Percentiles rank a stretch among this genome's conserved stretches.
Conservation (phyloP, 2,113 vertebrate species). For the Agelaius phoeniceus region DNA sequence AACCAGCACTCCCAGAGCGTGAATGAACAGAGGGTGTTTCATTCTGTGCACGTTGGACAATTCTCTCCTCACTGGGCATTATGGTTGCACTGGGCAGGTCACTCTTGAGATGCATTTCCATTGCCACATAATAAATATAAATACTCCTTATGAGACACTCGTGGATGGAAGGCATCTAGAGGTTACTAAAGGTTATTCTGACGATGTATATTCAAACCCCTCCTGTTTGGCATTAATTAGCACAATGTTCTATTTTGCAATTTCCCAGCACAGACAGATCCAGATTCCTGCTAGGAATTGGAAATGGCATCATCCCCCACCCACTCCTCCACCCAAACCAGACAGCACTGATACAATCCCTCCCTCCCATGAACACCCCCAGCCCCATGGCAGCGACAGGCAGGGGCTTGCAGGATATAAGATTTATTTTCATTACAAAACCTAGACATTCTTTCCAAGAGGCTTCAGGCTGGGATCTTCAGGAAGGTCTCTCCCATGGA, state of each 20-base stretch:
- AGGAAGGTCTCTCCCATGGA: background rate
- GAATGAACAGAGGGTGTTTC: slow-evolving; percentile 29
- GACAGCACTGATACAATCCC: background rate
- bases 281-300: slow-evolving; percentile 51
- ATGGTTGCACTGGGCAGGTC: background rate
- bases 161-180: slow-evolving; percentile 2
- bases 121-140: slow-evolving; percentile 5
- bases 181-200: slow-evolving; percentile 32
- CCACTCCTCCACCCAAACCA: slow-evolving; percentile 31
- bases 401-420: background rate
- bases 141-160: slow-evolving; percentile 2
- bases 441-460: background rate
- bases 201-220: slow-evolving; percentile 17
- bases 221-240: slow-evolving; percentile 56
- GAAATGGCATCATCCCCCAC: slow-evolving; percentile 13
- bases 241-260: slow-evolving; percentile 46
- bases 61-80: background rate
- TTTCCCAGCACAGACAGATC: slow-evolving; percentile 52
- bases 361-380: background rate
- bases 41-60: background rate
- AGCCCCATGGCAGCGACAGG: background rate
- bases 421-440: background rate
- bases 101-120: background rate
- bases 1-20: background rate
- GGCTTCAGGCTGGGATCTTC: background rate